These are phyloP conservation scores for Bombyx mori DNA, from an alignment of 1,140 invertebrate genomes.

Conservation along the genomic window DNA sequence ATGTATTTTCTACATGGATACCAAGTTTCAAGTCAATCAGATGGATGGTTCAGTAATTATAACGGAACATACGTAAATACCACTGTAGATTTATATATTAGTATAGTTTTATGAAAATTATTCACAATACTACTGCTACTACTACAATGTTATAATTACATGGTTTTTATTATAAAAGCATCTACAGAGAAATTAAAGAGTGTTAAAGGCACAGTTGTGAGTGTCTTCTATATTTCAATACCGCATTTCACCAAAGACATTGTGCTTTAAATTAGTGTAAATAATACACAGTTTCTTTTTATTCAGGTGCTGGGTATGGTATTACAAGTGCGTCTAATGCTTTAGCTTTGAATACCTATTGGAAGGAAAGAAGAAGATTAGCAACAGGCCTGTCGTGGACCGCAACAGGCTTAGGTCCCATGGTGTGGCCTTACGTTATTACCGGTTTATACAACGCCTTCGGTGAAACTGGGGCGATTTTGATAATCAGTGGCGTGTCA, in stretches of 20 bases:
- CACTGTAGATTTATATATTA: too few relatives aligned
- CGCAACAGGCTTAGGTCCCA: slow-evolving; percentile 73
- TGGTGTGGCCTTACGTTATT: slow-evolving; percentile 72
- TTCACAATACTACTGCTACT: too few relatives aligned
- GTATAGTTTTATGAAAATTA: too few relatives aligned
- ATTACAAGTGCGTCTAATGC: slow-evolving; percentile 74
- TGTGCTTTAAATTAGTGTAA: background rate
- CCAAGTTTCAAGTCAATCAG: too few relatives aligned
- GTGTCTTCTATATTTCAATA: background rate
- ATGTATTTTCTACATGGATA: too few relatives aligned
- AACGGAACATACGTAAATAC: too few relatives aligned
- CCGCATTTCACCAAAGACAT: background rate
- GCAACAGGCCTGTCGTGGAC: slow-evolving; percentile 74
- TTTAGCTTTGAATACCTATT: slow-evolving; percentile 75
- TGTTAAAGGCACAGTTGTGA: background rate
- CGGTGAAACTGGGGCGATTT: slow-evolving; percentile 71
- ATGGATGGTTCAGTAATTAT: too few relatives aligned
- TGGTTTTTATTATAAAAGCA: background rate
- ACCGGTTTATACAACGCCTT: slow-evolving; percentile 68
- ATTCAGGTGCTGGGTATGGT: slow-evolving; percentile 73
- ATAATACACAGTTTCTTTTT: background rate
- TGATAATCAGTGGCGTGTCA: slow-evolving; percentile 73
- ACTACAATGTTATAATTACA: background rate
- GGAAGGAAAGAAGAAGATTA: slow-evolving; percentile 71
- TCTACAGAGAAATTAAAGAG: too few relatives aligned